Evolutionary conservation across 1,140 invertebrate species (phyloP).

Genomic region (Glossosoma conforme): DNA sequence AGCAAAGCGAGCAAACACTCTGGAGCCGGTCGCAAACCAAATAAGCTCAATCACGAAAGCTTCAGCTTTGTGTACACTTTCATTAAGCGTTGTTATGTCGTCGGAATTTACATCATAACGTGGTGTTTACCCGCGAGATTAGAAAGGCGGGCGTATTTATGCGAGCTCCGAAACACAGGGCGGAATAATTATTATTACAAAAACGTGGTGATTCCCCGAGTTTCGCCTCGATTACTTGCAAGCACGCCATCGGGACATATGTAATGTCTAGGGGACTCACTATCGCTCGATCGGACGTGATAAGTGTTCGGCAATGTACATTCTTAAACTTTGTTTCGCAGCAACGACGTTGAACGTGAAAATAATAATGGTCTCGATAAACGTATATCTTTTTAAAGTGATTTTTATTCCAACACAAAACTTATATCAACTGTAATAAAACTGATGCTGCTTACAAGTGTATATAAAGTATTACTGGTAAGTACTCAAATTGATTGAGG

Average conservation of each 20-base stretch:
- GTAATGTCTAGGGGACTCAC: conserved; percentile 3
- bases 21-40: not conserved
- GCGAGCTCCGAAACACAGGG: conserved; percentile 5
- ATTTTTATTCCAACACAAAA: no score
- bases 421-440: no score
- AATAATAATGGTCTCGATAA: no score
- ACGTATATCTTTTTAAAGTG: no score
- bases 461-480: no score
- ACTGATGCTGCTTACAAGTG: no score
- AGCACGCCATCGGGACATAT: conserved; percentile 15
- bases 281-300: not conserved
- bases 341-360: no score
- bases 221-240: not conserved
- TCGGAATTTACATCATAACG: conserved; percentile 8
- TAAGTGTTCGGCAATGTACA: no score
- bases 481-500: no score
- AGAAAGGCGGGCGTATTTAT: conserved; percentile 7
- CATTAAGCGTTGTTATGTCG: not conserved
- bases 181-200: conserved; percentile 11
- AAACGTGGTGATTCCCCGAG: conserved; percentile 3
- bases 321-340: no score
- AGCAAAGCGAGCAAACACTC: no score
- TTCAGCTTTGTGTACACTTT: not conserved
- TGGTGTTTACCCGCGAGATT: conserved; percentile 14
- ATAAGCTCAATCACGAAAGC: not conserved